These are phyloP conservation scores for Carlito syrichta DNA, from an alignment of 2,113 vertebrate genomes.

Conservation along the genomic window DNA sequence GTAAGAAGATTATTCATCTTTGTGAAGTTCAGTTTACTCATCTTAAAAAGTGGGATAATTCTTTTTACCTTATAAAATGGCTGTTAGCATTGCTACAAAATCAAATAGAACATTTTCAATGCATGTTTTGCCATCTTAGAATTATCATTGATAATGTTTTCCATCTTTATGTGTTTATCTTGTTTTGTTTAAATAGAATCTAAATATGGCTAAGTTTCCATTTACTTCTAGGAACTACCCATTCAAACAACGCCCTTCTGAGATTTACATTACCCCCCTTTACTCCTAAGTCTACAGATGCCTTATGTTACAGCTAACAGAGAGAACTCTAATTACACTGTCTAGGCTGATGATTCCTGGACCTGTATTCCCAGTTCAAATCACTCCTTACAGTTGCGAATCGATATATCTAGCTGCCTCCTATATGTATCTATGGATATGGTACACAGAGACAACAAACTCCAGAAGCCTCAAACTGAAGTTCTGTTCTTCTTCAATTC, in stretches of 20 bases:
- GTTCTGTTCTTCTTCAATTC: background rate
- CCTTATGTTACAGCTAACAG: background rate
- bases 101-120: background rate
- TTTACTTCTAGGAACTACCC: background rate
- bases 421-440: background rate
- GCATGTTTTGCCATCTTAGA: background rate
- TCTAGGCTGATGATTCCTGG: background rate
- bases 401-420: fast-evolving
- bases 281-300: background rate
- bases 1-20: background rate
- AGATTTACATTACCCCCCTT: background rate
- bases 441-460: background rate
- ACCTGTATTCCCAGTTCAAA: background rate
- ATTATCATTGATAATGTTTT: background rate
- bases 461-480: background rate
- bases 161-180: background rate
- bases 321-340: background rate
- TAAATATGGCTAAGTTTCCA: background rate
- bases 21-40: background rate
- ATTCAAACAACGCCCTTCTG: background rate
- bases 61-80: background rate
- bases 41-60: background rate
- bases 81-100: background rate
- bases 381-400: background rate
- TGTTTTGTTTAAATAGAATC: background rate